Conservation (phyloP, 2,797 vertebrate genomes). For the Sebastes trivittatus region DNA sequence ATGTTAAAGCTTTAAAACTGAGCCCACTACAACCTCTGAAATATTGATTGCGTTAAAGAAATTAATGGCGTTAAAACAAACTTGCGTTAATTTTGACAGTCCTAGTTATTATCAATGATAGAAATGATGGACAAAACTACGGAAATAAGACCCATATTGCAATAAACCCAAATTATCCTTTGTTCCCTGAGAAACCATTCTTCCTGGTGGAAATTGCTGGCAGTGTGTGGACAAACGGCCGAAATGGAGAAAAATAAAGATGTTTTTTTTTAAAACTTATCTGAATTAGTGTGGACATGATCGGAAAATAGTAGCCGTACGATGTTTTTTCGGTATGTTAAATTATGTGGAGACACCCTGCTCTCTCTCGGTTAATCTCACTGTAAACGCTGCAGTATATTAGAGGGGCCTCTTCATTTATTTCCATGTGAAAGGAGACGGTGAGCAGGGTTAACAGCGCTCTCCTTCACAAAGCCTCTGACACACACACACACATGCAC, state of each 20-base stretch:
- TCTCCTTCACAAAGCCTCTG: conserved; percentile 43
- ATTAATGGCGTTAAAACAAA: too few species aligned
- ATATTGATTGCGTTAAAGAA: too few species aligned
- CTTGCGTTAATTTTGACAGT: too few species aligned
- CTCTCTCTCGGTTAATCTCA: not conserved
- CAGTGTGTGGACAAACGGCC: not conserved
- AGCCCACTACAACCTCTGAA: too few species aligned
- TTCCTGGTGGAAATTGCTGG: not conserved
- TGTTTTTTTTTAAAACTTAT: not conserved
- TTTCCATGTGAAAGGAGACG: conserved; percentile 75
- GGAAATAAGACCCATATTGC: not conserved
- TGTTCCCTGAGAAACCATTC: not conserved
- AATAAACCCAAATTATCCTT: not conserved
- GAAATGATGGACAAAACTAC: not conserved
- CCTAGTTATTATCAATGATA: not conserved
- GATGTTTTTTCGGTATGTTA: not conserved
- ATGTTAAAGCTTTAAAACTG: too few species aligned
- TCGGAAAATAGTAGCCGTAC: not conserved
- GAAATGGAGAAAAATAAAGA: not conserved
- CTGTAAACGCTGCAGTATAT: conserved; percentile 41
- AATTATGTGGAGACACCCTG: not conserved
- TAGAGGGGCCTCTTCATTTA: conserved; percentile 61
- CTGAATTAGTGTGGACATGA: not conserved
- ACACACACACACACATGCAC: not conserved
- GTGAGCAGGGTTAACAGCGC: conserved; percentile 39